Percentiles rank a stretch among this genome's conserved stretches.
These are phyloP conservation scores for Tiphia femorata DNA, from an alignment of 2,888 invertebrate species.

Conservation along the genomic window DNA sequence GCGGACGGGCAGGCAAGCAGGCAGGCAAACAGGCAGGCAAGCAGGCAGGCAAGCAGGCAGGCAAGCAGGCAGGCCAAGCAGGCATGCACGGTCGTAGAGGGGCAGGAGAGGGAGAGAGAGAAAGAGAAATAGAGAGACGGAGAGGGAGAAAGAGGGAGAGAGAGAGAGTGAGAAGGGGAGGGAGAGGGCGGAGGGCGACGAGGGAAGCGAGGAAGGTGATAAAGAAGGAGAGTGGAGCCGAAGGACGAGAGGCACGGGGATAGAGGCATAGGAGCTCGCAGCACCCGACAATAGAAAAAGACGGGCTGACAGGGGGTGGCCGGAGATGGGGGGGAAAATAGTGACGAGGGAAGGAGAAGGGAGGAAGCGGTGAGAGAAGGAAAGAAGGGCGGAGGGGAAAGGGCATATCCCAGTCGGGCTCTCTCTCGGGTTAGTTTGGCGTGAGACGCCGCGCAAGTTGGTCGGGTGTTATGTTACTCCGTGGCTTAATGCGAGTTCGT, in stretches of 20 bases:
- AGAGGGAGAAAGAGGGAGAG: not conserved
- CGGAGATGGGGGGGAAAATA: conserved; percentile 8
- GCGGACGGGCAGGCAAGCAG: conserved; percentile 7
- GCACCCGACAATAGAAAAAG: not conserved
- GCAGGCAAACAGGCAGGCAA: conserved; percentile 21
- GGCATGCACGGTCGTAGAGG: conserved; percentile 16
- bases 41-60: conserved; percentile 28
- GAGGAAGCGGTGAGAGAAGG: too few relatives aligned
- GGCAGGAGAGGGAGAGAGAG: not conserved
- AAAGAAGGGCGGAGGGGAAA: conserved; percentile 30
- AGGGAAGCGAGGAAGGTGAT: not conserved
- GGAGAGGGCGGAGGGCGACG: not conserved
- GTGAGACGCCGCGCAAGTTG: conserved; percentile 40
- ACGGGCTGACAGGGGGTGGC: not conserved
- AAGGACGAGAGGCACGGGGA: not conserved
- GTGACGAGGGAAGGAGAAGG: conserved; percentile 24
- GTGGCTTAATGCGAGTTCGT: too few relatives aligned
- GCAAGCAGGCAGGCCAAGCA: conserved; percentile 21
- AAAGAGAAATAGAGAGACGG: not conserved
- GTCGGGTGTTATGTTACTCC: conserved; percentile 16
- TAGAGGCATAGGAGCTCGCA: not conserved
- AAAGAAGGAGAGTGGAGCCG: not conserved
- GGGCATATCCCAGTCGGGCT: conserved; percentile 43
- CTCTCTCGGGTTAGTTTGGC: conserved; percentile 49
- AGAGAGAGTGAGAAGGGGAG: conserved; percentile 4